Base-by-base conservation (phyloP, 2,888 invertebrate genomes). In the Ophonus ardosiacus region DNA sequence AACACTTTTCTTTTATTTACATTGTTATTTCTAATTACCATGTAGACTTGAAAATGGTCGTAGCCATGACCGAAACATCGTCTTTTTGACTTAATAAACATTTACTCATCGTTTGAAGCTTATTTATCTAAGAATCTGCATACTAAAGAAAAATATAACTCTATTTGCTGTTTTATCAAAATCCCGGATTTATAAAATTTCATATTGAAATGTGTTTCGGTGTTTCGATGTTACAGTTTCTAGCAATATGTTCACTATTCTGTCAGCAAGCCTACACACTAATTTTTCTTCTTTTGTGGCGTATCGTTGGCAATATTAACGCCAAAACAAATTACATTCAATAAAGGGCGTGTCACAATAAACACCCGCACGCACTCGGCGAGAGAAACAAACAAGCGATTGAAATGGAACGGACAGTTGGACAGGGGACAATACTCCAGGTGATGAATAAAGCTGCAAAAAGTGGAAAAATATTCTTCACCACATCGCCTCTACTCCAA, bases 321-420 rank as follows among this genome's bases (percentile, higher is more conserved):
- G 15, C 31, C 10, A 57, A 57, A 78, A 78, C 78, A 78, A 78
- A 78, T 78, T 56, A 78, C 78, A 57, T 56, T 57, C 56, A 78
- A 56, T 78, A 57, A 78, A 17, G 59, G 31, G 10, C 31, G n/a
- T 56, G 56, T 78, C 57, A 57, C 56, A 18, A 78, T 78, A 78
- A 57, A 78, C 78, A n/a, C 18, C 17, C 59, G 7, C 65, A 65
- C 24, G 17, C 17, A 71, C n/a, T 10, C 61, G 61, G 65, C 17
- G 38, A 43, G 43, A 18, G 43, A 43, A 18, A 81, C 38, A 63
- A 51, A 76, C 63, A 81, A 17, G 63, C 65, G 40, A 81, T 81
- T 81, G 76, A 76, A 13, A 76, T 18, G 21, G 38, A 76, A 21
- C 51, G 76, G 81, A 81, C 81, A 81, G 81, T 38, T 61, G 61